Base-by-base conservation (phyloP, 2,797 vertebrate species). In the Pseudochirops corinnae region DNA sequence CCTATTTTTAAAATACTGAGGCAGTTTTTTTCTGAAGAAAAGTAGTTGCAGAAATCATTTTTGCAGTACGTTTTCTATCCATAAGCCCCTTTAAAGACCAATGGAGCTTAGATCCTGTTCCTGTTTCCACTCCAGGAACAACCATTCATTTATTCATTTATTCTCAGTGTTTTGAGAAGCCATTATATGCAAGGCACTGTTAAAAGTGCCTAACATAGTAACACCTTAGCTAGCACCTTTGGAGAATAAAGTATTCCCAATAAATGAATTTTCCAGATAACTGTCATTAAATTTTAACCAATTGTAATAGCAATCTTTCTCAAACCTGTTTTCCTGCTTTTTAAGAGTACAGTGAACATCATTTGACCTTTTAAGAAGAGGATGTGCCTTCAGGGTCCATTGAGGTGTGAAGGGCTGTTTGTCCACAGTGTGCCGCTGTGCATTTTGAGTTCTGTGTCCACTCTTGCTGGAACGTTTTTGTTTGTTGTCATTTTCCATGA, bases 1-100 rank as follows among this genome's bases (percentile, higher is more conserved):
- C 10, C 33, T 95, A 95, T 53, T 92, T 92, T 58, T 1, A 33
- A 5, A 91, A 82, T 95, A 74, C 92, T 96, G 91, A 96, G 92
- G 26, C 55, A 62, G 87, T 50, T 24, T 92, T 74, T 39, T 4
- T 0, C 21, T 39, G 57, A n/a, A 92, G 55, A 93, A 96, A 95
- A 28, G 11, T 53, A 90, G 13, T 53, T 67, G 26, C 56, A 92
- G 93, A 94, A 92, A 31, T 90, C 62, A 82, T 53, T 91, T 21
- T 28, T 56, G 0, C 93, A 95, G 16, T 28, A 50, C 90, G 11
- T 92, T 92, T 93, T 90, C 0, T 92, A 58, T 50, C 87, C 52
- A 0, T 55, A 94, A 57, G 90, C 93, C 12, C 14, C 56, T 74
- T 18, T 67, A 39, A 82, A 93, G 24, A 62, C 14, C 52, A 91